Conservation (phyloP, 2,113 vertebrate genomes). For the Synodontis membranacea region DNA sequence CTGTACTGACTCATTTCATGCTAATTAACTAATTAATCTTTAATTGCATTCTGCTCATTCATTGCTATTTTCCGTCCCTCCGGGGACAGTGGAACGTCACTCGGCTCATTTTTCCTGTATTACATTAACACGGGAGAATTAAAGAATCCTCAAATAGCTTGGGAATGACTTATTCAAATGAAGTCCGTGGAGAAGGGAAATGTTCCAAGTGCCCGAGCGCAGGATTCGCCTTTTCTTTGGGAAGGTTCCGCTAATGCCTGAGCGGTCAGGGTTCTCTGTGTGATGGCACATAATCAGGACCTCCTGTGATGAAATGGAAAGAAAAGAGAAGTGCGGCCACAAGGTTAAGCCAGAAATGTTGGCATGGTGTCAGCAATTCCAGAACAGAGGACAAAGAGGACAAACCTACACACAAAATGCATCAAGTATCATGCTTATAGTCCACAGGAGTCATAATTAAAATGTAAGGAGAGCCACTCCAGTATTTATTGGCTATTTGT, state of each 20-base stretch:
- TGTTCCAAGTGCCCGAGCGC: background rate
- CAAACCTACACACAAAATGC: background rate
- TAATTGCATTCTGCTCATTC: constrained; percentile 36
- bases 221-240: constrained; percentile 1
- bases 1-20: constrained; percentile 22
- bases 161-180: constrained; percentile 31
- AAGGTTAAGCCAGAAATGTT: background rate
- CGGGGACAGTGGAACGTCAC: constrained; percentile 13
- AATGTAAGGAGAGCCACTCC: background rate
- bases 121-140: constrained; percentile 36
- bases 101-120: constrained; percentile 23
- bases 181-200: constrained; percentile 15
- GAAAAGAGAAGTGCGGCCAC: too few species aligned
- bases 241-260: background rate
- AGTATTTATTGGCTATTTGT: background rate
- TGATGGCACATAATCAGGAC: background rate
- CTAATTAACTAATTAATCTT: constrained; percentile 51
- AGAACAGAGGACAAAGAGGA: background rate
- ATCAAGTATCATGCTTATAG: background rate
- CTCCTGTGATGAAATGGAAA: background rate
- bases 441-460: background rate
- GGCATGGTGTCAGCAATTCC: background rate
- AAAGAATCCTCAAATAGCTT: constrained; percentile 38
- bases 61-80: constrained; percentile 5
- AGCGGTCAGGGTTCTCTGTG: background rate